Evolutionary conservation across 2,113 vertebrate genomes (phyloP).

Genomic region (Ailuropoda melanoleuca): DNA sequence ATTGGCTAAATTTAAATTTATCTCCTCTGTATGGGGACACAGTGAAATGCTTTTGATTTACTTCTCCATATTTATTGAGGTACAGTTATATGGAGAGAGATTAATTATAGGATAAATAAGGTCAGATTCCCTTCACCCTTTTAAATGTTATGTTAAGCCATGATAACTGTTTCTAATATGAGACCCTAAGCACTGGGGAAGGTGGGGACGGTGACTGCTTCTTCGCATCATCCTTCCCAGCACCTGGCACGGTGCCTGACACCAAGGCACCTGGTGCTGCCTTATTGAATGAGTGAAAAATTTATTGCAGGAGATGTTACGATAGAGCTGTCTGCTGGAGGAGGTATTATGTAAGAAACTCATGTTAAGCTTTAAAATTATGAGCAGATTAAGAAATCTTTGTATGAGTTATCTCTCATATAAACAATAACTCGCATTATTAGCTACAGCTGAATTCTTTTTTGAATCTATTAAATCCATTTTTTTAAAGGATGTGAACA

Average conservation of each 20-base stretch:
- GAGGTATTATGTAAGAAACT: background rate
- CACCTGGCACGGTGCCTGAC: background rate
- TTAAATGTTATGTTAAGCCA: background rate
- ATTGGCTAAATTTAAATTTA: background rate
- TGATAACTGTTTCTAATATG: constrained; percentile 28
- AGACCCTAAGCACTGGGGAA: background rate
- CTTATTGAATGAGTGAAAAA: background rate
- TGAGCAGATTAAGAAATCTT: constrained; percentile 31
- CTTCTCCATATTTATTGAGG: background rate
- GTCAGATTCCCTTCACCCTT: background rate
- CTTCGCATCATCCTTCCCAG: background rate
- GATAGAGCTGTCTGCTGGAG: background rate
- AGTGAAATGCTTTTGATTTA: constrained; percentile 15
- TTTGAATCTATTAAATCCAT: background rate
- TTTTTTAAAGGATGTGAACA: background rate
- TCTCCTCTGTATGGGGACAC: background rate
- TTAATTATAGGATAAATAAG: background rate
- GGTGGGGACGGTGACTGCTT: background rate
- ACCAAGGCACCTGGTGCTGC: background rate
- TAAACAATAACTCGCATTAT: background rate
- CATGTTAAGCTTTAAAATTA: constrained; percentile 42
- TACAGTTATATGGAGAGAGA: background rate
- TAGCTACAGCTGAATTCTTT: background rate
- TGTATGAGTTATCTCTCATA: constrained; percentile 13
- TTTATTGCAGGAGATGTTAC: background rate